Conservation (phyloP, 2,797 vertebrate species). For the Ctenopoma kingsleyae region DNA sequence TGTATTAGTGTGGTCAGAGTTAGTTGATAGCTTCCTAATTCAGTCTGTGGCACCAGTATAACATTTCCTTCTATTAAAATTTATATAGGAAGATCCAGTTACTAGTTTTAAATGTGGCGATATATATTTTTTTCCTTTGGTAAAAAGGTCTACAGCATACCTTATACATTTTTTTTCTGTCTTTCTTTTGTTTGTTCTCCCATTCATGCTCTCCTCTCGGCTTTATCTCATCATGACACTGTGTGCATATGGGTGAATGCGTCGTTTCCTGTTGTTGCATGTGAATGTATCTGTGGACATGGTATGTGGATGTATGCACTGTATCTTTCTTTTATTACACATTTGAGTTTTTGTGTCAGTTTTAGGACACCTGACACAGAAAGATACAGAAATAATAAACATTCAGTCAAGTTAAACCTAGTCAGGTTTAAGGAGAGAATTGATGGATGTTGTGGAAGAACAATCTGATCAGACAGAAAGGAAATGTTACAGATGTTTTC, state of each 20-base stretch:
- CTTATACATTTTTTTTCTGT: background rate
- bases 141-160: background rate
- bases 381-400: slow-evolving; percentile 7
- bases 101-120: background rate
- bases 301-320: background rate
- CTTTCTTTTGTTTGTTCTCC: slow-evolving; percentile 13
- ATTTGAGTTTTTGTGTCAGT: background rate
- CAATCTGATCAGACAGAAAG: background rate
- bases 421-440: background rate
- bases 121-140: background rate
- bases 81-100: background rate
- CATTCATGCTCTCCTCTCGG: background rate
- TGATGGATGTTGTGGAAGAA: background rate
- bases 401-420: background rate
- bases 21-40: background rate
- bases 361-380: slow-evolving; percentile 1
- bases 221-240: slow-evolving; percentile 21
- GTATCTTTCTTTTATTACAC: slow-evolving; percentile 1
- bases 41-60: background rate
- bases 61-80: background rate
- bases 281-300: background rate
- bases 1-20: background rate
- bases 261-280: slow-evolving; percentile 8
- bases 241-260: slow-evolving; percentile 8
- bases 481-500: background rate